These are phyloP conservation scores for Parascotia fuliginaria DNA, from an alignment of 2,888 invertebrate genomes.

Conservation along the genomic window DNA sequence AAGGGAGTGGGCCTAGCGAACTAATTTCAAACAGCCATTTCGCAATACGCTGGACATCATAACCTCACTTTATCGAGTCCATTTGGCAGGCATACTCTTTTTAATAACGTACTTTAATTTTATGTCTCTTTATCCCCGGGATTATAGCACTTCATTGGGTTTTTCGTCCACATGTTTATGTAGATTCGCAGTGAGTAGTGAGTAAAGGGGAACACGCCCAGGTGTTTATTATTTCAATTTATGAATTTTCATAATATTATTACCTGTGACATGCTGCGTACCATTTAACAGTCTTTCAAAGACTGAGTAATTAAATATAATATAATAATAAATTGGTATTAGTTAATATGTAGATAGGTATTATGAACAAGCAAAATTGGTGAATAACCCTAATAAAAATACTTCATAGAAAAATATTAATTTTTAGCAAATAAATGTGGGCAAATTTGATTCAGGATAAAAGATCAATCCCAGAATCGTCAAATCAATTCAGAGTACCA, in stretches of 20 bases:
- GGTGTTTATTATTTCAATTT: constrained; percentile 27
- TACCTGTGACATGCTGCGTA: constrained; percentile 17
- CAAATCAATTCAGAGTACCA: too few relatives aligned
- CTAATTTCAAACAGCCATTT: constrained; percentile 70
- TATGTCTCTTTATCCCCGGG: constrained; percentile 73
- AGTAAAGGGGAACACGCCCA: constrained; percentile 24
- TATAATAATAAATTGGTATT: constrained; percentile 9
- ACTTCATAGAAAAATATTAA: too few relatives aligned
- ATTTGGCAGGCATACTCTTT: constrained; percentile 79
- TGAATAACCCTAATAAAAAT: too few relatives aligned
- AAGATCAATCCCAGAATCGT: too few relatives aligned
- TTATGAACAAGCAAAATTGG: neutral
- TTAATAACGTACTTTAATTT: constrained; percentile 81
- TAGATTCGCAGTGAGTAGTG: constrained; percentile 37
- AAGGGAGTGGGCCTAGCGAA: constrained; percentile 51
- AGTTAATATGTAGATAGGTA: constrained; percentile 10
- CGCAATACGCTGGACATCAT: constrained; percentile 70
- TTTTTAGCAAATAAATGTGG: too few relatives aligned
- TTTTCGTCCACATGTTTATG: constrained; percentile 62
- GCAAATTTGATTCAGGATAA: too few relatives aligned
- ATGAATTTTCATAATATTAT: constrained; percentile 21
- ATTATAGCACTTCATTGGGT: constrained; percentile 71
- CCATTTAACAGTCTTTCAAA: constrained; percentile 25
- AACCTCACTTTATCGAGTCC: constrained; percentile 74
- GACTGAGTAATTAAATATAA: too few relatives aligned